Evolutionary conservation across 2,888 invertebrate species (phyloP).

Genomic region (Thecocarcelia acutangulata): DNA sequence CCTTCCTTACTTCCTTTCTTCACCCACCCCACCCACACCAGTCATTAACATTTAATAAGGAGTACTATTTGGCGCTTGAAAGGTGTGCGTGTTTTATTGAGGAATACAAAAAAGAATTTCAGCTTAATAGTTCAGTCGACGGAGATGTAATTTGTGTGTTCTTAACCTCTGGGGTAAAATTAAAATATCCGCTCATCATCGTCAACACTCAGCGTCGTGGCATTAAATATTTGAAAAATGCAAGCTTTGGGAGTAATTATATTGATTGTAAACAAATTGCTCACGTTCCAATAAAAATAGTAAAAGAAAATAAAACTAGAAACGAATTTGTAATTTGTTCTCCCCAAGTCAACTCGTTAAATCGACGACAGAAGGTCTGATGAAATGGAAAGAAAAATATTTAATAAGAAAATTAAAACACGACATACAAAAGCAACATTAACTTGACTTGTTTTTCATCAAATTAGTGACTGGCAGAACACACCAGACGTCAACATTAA

Average conservation of each 20-base stretch:
- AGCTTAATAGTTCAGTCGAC: constrained; percentile 42
- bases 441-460: constrained; percentile 64
- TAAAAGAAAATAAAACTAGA: constrained; percentile 41
- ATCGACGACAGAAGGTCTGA: constrained; percentile 60
- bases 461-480: constrained; percentile 63
- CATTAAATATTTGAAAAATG: constrained; percentile 47
- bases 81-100: constrained; percentile 49
- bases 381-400: constrained; percentile 15
- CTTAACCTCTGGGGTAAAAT: constrained; percentile 70
- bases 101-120: background rate
- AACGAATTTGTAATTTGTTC: constrained; percentile 26
- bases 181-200: constrained; percentile 67
- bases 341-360: constrained; percentile 45
- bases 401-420: constrained; percentile 42
- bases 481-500: constrained; percentile 51
- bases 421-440: constrained; percentile 47
- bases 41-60: background rate
- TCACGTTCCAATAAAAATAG: constrained; percentile 73
- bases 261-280: constrained; percentile 81
- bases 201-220: constrained; percentile 34
- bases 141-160: constrained; percentile 44
- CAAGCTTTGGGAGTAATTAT: constrained; percentile 75
- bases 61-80: background rate
- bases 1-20: background rate
- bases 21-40: constrained; percentile 24